These are phyloP conservation scores for Entomobrya multifasciata DNA, from an alignment of 2,888 invertebrate genomes.

Conservation along the genomic window DNA sequence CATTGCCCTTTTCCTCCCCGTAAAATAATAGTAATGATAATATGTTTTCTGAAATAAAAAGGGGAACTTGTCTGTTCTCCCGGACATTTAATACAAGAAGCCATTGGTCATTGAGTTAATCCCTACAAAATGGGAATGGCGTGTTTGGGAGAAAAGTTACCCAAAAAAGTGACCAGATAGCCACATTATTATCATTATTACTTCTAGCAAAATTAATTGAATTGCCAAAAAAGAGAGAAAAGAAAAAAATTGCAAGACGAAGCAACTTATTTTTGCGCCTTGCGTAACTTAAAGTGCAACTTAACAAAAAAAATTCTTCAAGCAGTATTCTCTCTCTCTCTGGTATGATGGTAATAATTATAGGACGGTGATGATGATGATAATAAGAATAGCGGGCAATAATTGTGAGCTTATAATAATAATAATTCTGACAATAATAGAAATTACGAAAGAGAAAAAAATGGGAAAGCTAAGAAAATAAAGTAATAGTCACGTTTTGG, in stretches of 20 bases:
- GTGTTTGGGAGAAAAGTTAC: neutral
- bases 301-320: neutral
- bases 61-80: neutral
- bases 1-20: neutral
- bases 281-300: constrained; percentile 24
- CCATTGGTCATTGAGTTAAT: constrained; percentile 18
- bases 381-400: neutral
- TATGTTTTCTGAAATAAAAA: neutral
- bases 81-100: neutral
- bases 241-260: constrained; percentile 5
- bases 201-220: constrained; percentile 20
- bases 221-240: constrained; percentile 8
- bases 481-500: constrained; percentile 59
- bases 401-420: neutral
- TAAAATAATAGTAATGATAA: neutral
- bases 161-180: constrained; percentile 23
- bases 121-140: neutral
- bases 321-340: no score
- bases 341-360: neutral
- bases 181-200: constrained; percentile 27
- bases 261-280: constrained; percentile 23
- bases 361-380: neutral
- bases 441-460: constrained; percentile 33
- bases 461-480: constrained; percentile 5
- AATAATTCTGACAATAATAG: constrained; percentile 23